These are phyloP conservation scores for Limosa lapponica DNA, from an alignment of 2,797 vertebrate genomes.

Conservation along the genomic window DNA sequence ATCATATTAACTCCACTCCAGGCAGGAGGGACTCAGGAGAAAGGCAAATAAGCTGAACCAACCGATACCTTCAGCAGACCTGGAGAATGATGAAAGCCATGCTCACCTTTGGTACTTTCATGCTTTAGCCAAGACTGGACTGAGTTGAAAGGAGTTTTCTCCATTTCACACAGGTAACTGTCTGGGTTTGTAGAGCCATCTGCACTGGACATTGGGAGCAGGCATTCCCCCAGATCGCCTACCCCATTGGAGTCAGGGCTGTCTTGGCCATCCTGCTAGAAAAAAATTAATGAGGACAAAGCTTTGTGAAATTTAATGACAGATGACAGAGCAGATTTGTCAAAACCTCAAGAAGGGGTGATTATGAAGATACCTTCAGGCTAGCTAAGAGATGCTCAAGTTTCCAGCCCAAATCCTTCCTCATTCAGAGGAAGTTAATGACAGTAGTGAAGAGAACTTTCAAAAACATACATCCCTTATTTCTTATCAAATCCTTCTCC, in stretches of 20 bases:
- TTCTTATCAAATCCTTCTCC: background rate
- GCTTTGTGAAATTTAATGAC: background rate
- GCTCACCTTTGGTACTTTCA: constrained; percentile 75
- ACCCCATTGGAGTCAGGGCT: constrained; percentile 47
- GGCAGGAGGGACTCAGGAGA: background rate
- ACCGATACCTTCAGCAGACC: background rate
- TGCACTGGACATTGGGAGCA: constrained; percentile 67
- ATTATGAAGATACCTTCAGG: background rate
- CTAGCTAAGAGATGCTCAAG: background rate
- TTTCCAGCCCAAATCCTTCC: background rate
- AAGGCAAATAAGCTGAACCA: background rate
- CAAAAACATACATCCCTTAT: background rate
- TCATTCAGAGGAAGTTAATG: background rate
- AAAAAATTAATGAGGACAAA: background rate
- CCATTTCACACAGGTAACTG: constrained; percentile 76
- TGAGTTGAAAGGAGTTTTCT: constrained; percentile 71
- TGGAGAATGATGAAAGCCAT: background rate
- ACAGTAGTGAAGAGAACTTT: background rate
- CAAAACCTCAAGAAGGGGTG: background rate
- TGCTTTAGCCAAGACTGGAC: constrained; percentile 80
- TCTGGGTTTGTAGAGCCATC: constrained; percentile 59
- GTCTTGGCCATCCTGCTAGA: constrained; percentile 61
- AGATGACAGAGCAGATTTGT: background rate
- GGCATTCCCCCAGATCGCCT: constrained; percentile 63
- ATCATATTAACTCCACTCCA: background rate